A percentile compares a stretch with the other conserved stretches of the same genome.
Evolutionary conservation across 1,140 invertebrate species (phyloP).

Genomic region (Trissolcus basalis): DNA sequence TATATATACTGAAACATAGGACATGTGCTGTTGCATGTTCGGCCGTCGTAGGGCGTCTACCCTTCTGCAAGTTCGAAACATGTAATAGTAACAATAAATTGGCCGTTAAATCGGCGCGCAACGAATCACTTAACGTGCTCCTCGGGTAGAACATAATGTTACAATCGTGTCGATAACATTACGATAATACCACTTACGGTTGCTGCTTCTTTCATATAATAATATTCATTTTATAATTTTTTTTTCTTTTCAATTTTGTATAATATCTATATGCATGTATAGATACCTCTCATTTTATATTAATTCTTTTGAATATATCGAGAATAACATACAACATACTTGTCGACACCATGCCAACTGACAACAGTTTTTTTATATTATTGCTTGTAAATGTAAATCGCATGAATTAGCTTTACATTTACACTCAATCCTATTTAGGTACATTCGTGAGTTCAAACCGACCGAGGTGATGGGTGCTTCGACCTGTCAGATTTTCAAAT

Average conservation of each 20-base stretch:
- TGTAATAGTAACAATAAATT: conserved; percentile 7
- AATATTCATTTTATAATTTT: conserved; percentile 10
- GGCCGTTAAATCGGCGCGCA: conserved; percentile 7
- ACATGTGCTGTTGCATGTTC: conserved; percentile 29
- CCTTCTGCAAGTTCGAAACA: too few relatives aligned
- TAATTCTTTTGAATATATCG: background rate
- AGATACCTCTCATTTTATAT: background rate
- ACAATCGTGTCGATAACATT: conserved; percentile 65
- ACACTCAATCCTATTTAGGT: conserved; percentile 24
- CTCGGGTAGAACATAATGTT: conserved; percentile 52
- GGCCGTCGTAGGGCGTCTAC: too few relatives aligned
- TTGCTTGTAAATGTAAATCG: too few relatives aligned
- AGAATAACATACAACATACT: conserved; percentile 34
- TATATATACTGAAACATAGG: conserved; percentile 48
- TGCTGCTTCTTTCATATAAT: conserved; percentile 38
- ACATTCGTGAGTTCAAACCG: conserved; percentile 30
- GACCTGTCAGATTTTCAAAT: background rate
- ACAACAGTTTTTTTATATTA: too few relatives aligned
- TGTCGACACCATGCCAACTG: too few relatives aligned
- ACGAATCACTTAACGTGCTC: conserved; percentile 48
- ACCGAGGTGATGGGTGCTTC: conserved; percentile 27
- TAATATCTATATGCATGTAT: conserved; percentile 23
- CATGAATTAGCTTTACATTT: too few relatives aligned
- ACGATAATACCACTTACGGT: conserved; percentile 64
- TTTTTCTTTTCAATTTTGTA: background rate